Base-by-base conservation (phyloP, 2,797 vertebrate genomes). In the Sparus aurata region DNA sequence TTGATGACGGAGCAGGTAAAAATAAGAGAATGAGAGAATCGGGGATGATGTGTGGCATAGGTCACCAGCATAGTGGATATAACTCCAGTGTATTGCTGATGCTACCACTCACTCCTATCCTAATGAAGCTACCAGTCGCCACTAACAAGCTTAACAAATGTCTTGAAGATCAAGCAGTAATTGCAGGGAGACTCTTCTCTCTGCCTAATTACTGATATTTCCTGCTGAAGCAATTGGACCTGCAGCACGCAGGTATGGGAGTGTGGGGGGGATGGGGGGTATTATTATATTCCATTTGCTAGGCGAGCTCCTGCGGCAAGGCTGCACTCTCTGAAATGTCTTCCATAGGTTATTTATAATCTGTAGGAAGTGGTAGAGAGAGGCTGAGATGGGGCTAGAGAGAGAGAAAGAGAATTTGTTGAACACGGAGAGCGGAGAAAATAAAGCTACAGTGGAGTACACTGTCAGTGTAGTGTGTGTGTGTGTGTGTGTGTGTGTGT, bases 121-220 rank as follows among this genome's bases (percentile, higher is more conserved):
- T 90, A 92, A 90, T 88, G 86, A 91, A 89, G 90, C 85, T 65
- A 75, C 61, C 81, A 46, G 77, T 85, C 68, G 77, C 66, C 73
- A 2, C 91, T 93, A 93, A 94, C 91, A 85, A 89, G 90, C 90
- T 80, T 91, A 93, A 92, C 82, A 38, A 93, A 92, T 85, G 85
- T 81, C 83, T 92, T 70, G 53, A 55, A 88, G 91, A 89, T 87
- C 90, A 85, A 77, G 72, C 86, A 49, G 75, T 91, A 92, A 94
- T 94, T 91, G 91, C 85, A 69, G 71, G 46, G 82, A 89, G 80
- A 83, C 80, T 80, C 72, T 87, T 82, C 80, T 85, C 73, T 74
- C 89, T 80, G 84, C 82, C 89, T 92, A 93, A 94, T 93, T 93
- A 89, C 83, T 80, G 89, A 86, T 89, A 85, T 92, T 91, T 91